Evolutionary conservation across 2,797 vertebrate genomes (phyloP).

Genomic region (Rhabdophis nuchalis): DNA sequence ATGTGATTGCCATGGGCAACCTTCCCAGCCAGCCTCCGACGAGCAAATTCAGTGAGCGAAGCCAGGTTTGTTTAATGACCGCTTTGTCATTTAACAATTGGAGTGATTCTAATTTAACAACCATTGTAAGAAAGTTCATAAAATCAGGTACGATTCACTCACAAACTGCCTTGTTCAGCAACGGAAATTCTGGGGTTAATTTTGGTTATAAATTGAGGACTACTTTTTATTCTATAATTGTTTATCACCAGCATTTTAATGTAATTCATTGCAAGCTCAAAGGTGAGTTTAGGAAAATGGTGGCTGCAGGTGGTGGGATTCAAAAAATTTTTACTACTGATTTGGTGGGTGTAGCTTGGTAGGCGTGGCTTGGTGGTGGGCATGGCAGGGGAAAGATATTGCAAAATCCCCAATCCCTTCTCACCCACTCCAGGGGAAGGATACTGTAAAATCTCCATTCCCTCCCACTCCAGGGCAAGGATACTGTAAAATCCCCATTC

Average conservation of each 20-base stretch:
- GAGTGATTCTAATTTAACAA: not conserved
- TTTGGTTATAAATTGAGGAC: not conserved
- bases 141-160: not conserved
- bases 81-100: not conserved
- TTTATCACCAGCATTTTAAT: not conserved
- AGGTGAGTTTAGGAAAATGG: not conserved
- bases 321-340: no score
- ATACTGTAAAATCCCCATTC: no score
- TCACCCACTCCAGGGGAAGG: no score
- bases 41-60: not conserved
- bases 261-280: not conserved
- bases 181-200: not conserved
- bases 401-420: no score
- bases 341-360: no score
- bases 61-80: not conserved
- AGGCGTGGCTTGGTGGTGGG: no score
- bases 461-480: no score
- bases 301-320: not conserved
- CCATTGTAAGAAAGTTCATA: not conserved
- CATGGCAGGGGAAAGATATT: no score
- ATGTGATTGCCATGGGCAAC: not conserved
- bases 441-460: no score
- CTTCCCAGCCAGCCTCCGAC: not conserved
- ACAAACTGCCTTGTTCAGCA: not conserved
- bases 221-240: not conserved